Conservation (phyloP, 1,140 invertebrate genomes). For the Dermatophagoides farinae region DNA sequence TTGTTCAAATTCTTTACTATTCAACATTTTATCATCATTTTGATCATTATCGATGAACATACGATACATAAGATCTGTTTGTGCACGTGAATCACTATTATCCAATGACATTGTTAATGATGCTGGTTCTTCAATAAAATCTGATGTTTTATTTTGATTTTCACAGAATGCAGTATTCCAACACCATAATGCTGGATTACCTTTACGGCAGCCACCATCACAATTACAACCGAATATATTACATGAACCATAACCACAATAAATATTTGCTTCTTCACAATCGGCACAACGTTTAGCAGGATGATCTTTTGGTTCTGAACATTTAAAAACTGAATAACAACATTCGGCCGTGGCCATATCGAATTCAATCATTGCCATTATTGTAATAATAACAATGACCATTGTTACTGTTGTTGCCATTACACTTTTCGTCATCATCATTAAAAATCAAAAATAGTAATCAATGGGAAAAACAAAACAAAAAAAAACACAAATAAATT, state of each 20-base stretch:
- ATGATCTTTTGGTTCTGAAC: neutral
- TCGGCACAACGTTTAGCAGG: neutral
- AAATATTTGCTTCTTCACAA: conserved; percentile 4
- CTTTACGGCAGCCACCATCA: conserved; percentile 5
- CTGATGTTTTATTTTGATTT: neutral
- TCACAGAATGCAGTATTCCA: conserved; percentile 2
- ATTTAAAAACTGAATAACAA: neutral
- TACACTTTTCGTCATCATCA: too few species aligned
- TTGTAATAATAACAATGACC: too few species aligned
- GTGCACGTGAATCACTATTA: too few species aligned
- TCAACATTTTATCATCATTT: neutral
- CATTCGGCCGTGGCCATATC: neutral
- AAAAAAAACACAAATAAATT: too few species aligned
- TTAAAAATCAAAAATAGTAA: too few species aligned
- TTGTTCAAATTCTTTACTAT: too few species aligned
- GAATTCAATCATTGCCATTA: neutral
- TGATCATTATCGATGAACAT: neutral
- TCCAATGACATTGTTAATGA: neutral
- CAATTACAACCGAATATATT: conserved; percentile 13
- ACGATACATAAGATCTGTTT: too few species aligned
- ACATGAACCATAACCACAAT: conserved; percentile 11
- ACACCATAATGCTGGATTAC: conserved; percentile 2
- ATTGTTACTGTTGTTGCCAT: too few species aligned
- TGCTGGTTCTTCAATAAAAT: too few species aligned
- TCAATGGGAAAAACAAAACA: too few species aligned